These are phyloP conservation scores for Corbicula japonica DNA, from an alignment of 2,888 invertebrate species.

Conservation along the genomic window DNA sequence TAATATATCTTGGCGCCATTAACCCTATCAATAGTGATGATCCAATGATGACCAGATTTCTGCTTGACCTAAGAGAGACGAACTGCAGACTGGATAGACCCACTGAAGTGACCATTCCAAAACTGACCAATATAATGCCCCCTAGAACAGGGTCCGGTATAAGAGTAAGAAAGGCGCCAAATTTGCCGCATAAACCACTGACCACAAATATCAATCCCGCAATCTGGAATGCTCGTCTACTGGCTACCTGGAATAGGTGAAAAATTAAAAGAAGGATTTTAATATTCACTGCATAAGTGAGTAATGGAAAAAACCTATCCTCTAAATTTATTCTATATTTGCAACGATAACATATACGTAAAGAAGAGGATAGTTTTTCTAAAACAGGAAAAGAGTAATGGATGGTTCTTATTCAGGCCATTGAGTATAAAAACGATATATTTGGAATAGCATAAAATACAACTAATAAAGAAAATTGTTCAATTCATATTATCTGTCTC, in stretches of 20 bases:
- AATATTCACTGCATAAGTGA: no score
- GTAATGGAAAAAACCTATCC: no score
- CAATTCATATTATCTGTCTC: no score
- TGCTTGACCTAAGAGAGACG: constrained; percentile 92
- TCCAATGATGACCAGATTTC: constrained; percentile 94
- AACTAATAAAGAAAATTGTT: no score
- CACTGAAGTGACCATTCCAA: constrained; percentile 84
- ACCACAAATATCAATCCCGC: constrained; percentile 86
- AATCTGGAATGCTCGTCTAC: constrained; percentile 86
- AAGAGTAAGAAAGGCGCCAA: constrained; percentile 87
- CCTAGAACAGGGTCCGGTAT: constrained; percentile 88
- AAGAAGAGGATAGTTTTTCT: no score
- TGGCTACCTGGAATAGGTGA: constrained; percentile 86
- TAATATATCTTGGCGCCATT: constrained; percentile 85
- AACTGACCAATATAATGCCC: constrained; percentile 83
- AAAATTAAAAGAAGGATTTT: no score
- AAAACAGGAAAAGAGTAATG: no score
- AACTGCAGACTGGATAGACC: constrained; percentile 82
- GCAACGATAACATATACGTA: no score
- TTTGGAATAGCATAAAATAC: no score
- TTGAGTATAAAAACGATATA: no score
- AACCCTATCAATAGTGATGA: constrained; percentile 95
- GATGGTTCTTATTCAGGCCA: no score
- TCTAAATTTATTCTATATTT: no score
- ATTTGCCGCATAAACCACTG: constrained; percentile 87